These are phyloP conservation scores for Lasioglossum zephyrum DNA, from an alignment of 2,888 invertebrate species.

Conservation along the genomic window DNA sequence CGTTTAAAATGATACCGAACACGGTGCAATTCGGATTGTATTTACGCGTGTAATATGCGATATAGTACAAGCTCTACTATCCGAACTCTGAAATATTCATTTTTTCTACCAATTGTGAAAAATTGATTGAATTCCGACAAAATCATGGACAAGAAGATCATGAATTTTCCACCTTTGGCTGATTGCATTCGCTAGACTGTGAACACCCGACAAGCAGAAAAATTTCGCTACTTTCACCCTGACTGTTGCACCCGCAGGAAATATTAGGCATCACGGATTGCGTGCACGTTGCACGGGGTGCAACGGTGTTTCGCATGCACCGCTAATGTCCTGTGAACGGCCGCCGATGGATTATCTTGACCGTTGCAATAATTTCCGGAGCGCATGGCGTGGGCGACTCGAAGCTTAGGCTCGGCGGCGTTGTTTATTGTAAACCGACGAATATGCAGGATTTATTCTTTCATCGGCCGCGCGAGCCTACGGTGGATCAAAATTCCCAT, in stretches of 20 bases:
- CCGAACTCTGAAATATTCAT: background rate
- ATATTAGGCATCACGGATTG: background rate
- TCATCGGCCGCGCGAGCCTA: background rate
- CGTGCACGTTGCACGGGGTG: conserved; percentile 17
- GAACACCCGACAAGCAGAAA: background rate
- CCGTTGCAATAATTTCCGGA: conserved; percentile 40
- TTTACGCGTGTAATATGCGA: background rate
- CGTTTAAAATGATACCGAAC: background rate
- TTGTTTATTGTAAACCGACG: conserved; percentile 41
- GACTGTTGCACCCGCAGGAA: background rate
- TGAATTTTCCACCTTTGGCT: background rate
- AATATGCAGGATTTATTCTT: conserved; percentile 26
- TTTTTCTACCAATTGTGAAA: background rate
- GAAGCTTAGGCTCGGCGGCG: conserved; percentile 11
- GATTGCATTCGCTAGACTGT: background rate
- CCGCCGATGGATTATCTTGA: conserved; percentile 45
- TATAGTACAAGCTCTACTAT: background rate
- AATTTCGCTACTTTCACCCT: background rate
- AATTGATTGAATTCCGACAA: too few species aligned
- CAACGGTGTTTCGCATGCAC: conserved; percentile 8
- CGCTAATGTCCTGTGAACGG: conserved; percentile 11
- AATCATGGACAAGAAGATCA: too few species aligned
- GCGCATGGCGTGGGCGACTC: background rate
- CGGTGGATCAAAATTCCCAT: conserved; percentile 13
- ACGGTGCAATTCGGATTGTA: background rate